Percentiles rank a stretch among this genome's conserved stretches.
Evolutionary conservation across 2,888 invertebrate species (phyloP).

Genomic region (Axea sp.): DNA sequence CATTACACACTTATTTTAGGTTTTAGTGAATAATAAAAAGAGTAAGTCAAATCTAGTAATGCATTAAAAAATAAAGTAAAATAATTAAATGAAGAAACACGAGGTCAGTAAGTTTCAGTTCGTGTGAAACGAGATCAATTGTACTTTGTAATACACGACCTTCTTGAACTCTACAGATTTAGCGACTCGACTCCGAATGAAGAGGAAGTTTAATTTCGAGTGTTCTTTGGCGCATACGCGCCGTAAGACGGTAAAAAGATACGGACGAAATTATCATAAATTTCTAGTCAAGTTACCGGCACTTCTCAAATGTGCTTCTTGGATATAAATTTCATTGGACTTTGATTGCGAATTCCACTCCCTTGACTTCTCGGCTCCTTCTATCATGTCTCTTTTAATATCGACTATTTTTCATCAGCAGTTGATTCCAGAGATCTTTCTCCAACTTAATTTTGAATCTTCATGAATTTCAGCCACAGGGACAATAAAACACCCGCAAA

Average conservation of each 20-base stretch:
- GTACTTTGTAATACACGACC: slow-evolving; percentile 44
- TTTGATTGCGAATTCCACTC: slow-evolving; percentile 68
- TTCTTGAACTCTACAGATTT: slow-evolving; percentile 52
- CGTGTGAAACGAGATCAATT: slow-evolving; percentile 45
- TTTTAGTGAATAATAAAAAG: too few relatives aligned
- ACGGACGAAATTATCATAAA: slow-evolving; percentile 68
- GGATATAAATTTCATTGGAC: slow-evolving; percentile 70
- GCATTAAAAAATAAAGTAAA: slow-evolving; percentile 1
- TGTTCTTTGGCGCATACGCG: slow-evolving; percentile 62
- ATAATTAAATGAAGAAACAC: slow-evolving; percentile 29
- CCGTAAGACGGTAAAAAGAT: slow-evolving; percentile 57
- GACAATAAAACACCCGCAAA: too few relatives aligned
- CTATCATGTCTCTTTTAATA: slow-evolving; percentile 45
- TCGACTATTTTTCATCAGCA: slow-evolving; percentile 52
- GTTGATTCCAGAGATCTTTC: slow-evolving; percentile 38
- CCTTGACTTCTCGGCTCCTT: slow-evolving; percentile 32
- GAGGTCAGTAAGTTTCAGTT: slow-evolving; percentile 38
- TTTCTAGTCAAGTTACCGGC: slow-evolving; percentile 65
- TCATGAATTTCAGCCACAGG: slow-evolving; percentile 2
- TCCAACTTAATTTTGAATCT: slow-evolving; percentile 25
- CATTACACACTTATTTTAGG: too few relatives aligned
- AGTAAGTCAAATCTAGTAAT: too few relatives aligned
- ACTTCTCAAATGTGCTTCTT: slow-evolving; percentile 60
- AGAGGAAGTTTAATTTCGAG: slow-evolving; percentile 65
- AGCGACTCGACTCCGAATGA: slow-evolving; percentile 40